Base-by-base conservation (phyloP, 2,888 invertebrate species). In the Pasiphila rectangulata region DNA sequence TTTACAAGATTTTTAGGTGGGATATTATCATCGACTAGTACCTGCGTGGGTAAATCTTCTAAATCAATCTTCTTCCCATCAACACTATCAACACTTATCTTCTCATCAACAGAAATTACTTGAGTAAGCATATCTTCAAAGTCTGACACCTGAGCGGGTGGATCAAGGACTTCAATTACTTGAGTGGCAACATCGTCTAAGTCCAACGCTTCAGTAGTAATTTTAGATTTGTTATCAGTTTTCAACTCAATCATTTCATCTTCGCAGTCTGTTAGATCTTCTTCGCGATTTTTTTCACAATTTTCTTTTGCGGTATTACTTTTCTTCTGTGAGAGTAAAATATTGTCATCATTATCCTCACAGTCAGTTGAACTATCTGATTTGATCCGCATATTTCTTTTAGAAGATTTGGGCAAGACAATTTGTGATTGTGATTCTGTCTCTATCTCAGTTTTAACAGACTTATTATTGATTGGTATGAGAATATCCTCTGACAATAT, bases 91-190 rank as follows among this genome's bases (percentile, higher is more conserved):
- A 5, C 32, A 32, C 17, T 17, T 23, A 45, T 35, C 30, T 40
- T 37, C 29, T 60, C 30, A 32, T 56, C 57, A 4, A 47, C 48
- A 5, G 46, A 48, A 48, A 76, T 62, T 20, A 77, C 61, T 63
- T 82, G 76, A n/a, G 78, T 81, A 6, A 69, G 60, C 59, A 68
- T 60, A 25, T 81, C 73, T 61, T 73, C 75, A 29, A 75, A 63
- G 20, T 49, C 20, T 20, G 34, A 46, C 32, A 55, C 52, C 12
- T 47, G 30, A 23, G 43, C 13, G 20, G 35, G 17, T 9, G 30
- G 15, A 38, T 46, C 49, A 42, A 57, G 50, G 13, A 57, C 40
- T 41, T 54, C 47, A 34, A 72, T 59, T 7, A 67, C 52, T 63
- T 75, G 77, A 12, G 75, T 73, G 13, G 61, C 54, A 51, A 69